phyloP scores from a whole-genome alignment of 2,888 invertebrate species.

The Thecocarcelia acutangulata region DNA sequence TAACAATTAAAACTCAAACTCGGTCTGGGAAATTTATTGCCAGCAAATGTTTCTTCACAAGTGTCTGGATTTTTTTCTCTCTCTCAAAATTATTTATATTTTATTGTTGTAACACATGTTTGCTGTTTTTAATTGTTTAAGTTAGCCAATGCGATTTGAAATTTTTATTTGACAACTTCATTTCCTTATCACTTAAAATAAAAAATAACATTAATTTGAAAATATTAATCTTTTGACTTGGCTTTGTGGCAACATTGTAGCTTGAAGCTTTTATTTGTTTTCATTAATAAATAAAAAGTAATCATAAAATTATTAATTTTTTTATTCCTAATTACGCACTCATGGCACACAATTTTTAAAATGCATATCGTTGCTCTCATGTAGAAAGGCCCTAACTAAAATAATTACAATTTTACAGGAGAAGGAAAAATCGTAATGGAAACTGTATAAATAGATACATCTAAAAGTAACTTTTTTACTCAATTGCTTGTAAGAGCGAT shows the following conservation, averaged over 20 bases:
- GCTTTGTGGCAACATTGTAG: slow-evolving; percentile 32
- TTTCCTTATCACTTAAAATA: slow-evolving; percentile 12
- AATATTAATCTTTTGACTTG: slow-evolving; percentile 1
- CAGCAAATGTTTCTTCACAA: not conserved
- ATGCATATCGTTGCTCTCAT: too few species aligned
- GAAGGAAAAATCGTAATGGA: too few species aligned
- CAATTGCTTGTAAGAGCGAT: too few species aligned
- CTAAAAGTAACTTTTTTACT: too few species aligned
- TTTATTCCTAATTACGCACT: too few species aligned
- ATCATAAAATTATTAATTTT: slow-evolving; percentile 17
- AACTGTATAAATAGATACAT: too few species aligned
- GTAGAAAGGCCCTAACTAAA: too few species aligned
- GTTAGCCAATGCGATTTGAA: slow-evolving; percentile 10
- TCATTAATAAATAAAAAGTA: slow-evolving; percentile 6
- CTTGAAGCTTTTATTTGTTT: not conserved
- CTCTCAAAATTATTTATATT: not conserved
- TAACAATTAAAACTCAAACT: not conserved
- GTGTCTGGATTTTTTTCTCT: not conserved
- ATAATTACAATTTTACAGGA: too few species aligned
- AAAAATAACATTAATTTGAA: slow-evolving; percentile 14
- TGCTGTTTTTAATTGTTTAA: not conserved
- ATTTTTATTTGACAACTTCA: slow-evolving; percentile 28
- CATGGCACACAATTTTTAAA: not conserved
- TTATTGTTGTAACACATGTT: slow-evolving; percentile 27
- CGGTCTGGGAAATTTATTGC: not conserved